Conservation (phyloP, 2,797 vertebrate genomes). For the Antennarius maculatus region DNA sequence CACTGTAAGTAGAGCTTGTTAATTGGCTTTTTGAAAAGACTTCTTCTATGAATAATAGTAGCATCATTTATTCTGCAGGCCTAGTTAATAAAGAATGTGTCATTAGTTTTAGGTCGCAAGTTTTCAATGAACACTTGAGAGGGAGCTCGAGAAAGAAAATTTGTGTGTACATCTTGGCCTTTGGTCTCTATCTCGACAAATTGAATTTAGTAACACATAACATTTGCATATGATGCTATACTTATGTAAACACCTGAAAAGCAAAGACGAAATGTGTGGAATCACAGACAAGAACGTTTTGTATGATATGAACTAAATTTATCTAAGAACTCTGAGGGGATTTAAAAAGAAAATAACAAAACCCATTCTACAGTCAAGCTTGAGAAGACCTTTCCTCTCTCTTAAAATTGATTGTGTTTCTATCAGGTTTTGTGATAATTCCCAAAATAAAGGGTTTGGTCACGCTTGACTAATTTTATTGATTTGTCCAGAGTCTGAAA, state of each 20-base stretch:
- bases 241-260: not conserved
- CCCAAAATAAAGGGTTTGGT: too few species aligned
- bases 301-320: not conserved
- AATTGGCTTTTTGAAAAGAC: conserved; percentile 60
- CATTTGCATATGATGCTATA: not conserved
- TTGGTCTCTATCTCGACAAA: conserved; percentile 11
- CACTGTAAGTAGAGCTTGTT: conserved; percentile 53
- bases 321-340: too few species aligned
- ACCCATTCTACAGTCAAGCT: too few species aligned
- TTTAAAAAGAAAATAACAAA: too few species aligned
- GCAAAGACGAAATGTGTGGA: not conserved
- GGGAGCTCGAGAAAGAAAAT: conserved; percentile 3
- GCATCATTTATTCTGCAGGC: conserved; percentile 38
- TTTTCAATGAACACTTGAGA: conserved; percentile 19
- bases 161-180: not conserved
- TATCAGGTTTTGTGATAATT: too few species aligned
- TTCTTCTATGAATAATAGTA: conserved; percentile 50
- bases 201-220: not conserved
- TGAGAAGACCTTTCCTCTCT: too few species aligned
- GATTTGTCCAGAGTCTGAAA: too few species aligned
- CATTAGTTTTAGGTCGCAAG: conserved; percentile 55
- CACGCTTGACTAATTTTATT: too few species aligned
- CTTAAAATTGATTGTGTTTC: too few species aligned
- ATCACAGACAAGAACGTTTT: not conserved
- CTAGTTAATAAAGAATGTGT: conserved; percentile 49